A percentile compares a stretch with the other conserved stretches of the same genome.
Conservation (phyloP, 2,797 vertebrate species). For the Xiphophorus birchmanni region DNA sequence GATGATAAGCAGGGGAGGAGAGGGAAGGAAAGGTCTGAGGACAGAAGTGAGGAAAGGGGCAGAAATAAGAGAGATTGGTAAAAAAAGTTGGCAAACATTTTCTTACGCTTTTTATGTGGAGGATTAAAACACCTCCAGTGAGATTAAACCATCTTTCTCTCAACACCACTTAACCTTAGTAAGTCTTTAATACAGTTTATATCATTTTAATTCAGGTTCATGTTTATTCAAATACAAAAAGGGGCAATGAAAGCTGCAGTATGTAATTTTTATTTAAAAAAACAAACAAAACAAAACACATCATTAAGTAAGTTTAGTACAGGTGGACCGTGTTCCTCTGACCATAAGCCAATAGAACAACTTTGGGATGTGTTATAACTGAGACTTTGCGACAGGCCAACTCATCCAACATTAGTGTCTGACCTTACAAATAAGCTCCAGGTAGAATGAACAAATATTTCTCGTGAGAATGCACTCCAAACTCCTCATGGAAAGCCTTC, state of each 20-base stretch:
- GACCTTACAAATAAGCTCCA: background rate
- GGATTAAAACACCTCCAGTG: background rate
- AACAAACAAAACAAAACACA: too few species aligned
- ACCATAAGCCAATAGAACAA: background rate
- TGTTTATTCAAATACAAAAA: too few species aligned
- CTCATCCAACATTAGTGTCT: slow-evolving; percentile 4
- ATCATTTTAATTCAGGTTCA: background rate
- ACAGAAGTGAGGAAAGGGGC: slow-evolving; percentile 6
- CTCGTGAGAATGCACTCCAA: background rate
- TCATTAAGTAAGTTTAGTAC: background rate
- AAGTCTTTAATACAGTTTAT: slow-evolving; percentile 5
- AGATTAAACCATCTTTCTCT: background rate
- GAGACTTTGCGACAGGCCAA: background rate
- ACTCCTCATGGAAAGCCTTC: background rate
- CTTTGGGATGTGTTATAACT: background rate
- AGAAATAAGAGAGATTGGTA: slow-evolving; percentile 43
- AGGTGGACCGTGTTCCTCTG: background rate
- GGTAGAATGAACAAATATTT: background rate
- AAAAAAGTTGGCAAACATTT: slow-evolving; percentile 27
- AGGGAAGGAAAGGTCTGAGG: background rate
- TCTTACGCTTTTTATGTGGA: background rate
- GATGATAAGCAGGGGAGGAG: slow-evolving; percentile 31
- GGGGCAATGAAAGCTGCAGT: background rate
- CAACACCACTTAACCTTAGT: background rate
- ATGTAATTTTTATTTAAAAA: too few species aligned